These are phyloP conservation scores for Nasonia giraulti DNA, from an alignment of 1,140 invertebrate genomes.

Conservation along the genomic window DNA sequence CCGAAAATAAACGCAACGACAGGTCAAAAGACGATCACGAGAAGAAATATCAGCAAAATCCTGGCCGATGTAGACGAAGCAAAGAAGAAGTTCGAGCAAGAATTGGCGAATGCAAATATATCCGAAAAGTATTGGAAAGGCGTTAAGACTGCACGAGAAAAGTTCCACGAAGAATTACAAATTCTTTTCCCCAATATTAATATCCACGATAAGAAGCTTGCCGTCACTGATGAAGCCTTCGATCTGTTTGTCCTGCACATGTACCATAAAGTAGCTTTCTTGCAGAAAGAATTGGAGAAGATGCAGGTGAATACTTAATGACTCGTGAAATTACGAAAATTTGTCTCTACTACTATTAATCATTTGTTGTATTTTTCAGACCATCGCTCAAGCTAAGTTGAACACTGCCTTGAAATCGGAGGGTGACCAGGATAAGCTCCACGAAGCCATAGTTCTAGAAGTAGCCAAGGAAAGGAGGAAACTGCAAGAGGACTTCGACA, in stretches of 20 bases:
- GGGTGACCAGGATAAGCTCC: slow-evolving; percentile 65
- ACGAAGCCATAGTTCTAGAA: slow-evolving; percentile 62
- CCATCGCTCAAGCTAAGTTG: slow-evolving; percentile 78
- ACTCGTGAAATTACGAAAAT: neutral
- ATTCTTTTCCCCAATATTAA: slow-evolving; percentile 83
- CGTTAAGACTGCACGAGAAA: slow-evolving; percentile 80
- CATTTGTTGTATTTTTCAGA: slow-evolving; percentile 72
- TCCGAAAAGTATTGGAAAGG: slow-evolving; percentile 82
- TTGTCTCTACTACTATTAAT: slow-evolving; percentile 27
- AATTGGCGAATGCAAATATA: slow-evolving; percentile 75
- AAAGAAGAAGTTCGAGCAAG: slow-evolving; percentile 77
- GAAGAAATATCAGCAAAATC: slow-evolving; percentile 78
- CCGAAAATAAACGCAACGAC: slow-evolving; percentile 72
- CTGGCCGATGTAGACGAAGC: slow-evolving; percentile 77
- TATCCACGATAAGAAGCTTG: slow-evolving; percentile 79
- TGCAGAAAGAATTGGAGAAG: slow-evolving; percentile 83
- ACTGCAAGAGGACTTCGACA: slow-evolving; percentile 63
- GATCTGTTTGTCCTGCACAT: slow-evolving; percentile 82
- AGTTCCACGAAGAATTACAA: slow-evolving; percentile 83
- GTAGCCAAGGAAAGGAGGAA: slow-evolving; percentile 64
- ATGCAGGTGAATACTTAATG: slow-evolving; percentile 68
- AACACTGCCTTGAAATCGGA: slow-evolving; percentile 78
- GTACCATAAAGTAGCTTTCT: slow-evolving; percentile 79
- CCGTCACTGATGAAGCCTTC: slow-evolving; percentile 78
- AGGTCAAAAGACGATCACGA: slow-evolving; percentile 71